Conservation (phyloP, 2,888 invertebrate genomes). For the Brachyptera putata region DNA sequence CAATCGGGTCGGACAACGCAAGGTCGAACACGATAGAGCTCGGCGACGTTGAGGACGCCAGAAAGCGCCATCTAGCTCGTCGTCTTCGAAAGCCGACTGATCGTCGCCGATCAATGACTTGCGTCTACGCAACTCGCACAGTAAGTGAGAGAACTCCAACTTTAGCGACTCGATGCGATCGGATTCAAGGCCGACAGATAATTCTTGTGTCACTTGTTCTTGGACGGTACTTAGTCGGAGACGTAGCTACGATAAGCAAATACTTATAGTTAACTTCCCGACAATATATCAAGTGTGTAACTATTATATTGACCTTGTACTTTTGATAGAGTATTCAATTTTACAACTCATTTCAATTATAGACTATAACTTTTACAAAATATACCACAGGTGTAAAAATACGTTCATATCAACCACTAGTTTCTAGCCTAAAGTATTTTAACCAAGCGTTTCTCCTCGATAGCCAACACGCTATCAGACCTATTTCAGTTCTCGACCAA, state of each 20-base stretch:
- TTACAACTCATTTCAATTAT: no score
- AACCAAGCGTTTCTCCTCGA: no score
- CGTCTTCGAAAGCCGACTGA: slow-evolving; percentile 36
- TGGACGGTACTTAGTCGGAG: slow-evolving; percentile 41
- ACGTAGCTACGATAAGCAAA: slow-evolving; percentile 38
- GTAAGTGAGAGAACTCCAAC: slow-evolving; percentile 44
- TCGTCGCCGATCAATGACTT: slow-evolving; percentile 37
- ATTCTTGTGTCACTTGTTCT: slow-evolving; percentile 38
- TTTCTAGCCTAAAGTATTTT: no score
- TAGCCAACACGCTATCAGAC: no score
- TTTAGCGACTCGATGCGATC: slow-evolving; percentile 38
- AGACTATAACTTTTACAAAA: no score
- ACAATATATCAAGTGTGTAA: no score
- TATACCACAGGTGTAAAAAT: no score
- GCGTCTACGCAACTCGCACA: slow-evolving; percentile 44
- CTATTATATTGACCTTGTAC: no score
- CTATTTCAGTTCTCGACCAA: no score
- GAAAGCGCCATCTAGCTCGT: slow-evolving; percentile 42
- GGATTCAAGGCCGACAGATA: slow-evolving; percentile 26
- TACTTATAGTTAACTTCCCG: no score
- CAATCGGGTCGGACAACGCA: slow-evolving; percentile 31
- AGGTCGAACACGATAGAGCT: slow-evolving; percentile 30
- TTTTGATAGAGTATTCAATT: no score
- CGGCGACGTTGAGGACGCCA: slow-evolving; percentile 39
- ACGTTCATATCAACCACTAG: no score